Base-by-base conservation (phyloP, 2,797 vertebrate species). In the Leptodactylus fallax region DNA sequence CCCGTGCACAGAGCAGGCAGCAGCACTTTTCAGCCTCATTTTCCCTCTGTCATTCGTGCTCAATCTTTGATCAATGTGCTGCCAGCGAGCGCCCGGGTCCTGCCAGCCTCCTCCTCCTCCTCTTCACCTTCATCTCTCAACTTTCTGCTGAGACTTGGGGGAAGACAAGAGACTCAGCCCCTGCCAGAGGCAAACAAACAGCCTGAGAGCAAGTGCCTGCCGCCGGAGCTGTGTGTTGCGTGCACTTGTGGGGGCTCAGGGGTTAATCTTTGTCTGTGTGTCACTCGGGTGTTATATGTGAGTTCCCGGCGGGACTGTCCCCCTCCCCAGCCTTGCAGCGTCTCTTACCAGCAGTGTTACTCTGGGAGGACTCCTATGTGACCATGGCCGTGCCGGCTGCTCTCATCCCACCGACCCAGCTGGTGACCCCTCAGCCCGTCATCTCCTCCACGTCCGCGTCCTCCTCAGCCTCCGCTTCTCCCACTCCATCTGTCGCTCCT, bases 341-440 rank as follows among this genome's bases (percentile, higher is more conserved):
- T 3, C 55, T 71, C 19, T 56, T 77, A 3, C 47, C 69, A 47
- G 71, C 45, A 77, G 58, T 25, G 55, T 72, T 23, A 7, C 3
- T 47, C 81, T 49, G 87, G 87, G 74, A 83, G 81, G 60, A 49
- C 92, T 92, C 94, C 91, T 95, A 96, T 96, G 96, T 96, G 96
- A 96, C 96, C 96, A 98, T 99, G 98, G 98, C 98, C 94, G 97
- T 97, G 91, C 97, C 98, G 96, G 97, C 97, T 96, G 96, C 98
- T 95, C 94, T 99, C 93, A 96, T 99, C 95, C 97, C 97, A 92
- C 96, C 96, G 91, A 95, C 95, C 93, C 95, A 96, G 92, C 96
- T 98, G 94, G 96, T 97, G 90, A 96, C 95, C 90, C 96, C 95
- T 93, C 95, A 86, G 85, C 78, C 95, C 91, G 95, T 95, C 91